Percentiles rank a stretch among this genome's conserved stretches.
These are phyloP conservation scores for Metopia argyrocephala DNA, from an alignment of 2,888 invertebrate species.

Conservation along the genomic window DNA sequence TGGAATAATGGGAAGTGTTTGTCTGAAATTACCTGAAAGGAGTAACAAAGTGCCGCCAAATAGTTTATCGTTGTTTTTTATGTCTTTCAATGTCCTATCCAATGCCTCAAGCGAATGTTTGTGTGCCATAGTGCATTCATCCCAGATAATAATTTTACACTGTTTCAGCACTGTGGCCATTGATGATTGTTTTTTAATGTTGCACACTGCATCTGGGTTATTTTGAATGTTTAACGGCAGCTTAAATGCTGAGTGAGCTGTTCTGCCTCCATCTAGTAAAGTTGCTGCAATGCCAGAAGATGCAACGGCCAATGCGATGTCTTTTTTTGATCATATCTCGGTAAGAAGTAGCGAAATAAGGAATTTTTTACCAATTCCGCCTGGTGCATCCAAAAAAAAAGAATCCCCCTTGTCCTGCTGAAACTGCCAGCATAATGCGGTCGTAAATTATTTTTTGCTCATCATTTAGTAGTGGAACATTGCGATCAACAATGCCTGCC, in stretches of 20 bases:
- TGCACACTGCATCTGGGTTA: conserved; percentile 68
- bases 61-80: conserved; percentile 66
- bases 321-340: background rate
- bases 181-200: conserved; percentile 27
- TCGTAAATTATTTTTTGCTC: background rate
- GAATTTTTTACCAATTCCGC: too few relatives aligned
- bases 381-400: too few relatives aligned
- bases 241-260: conserved; percentile 35
- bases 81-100: too few relatives aligned
- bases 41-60: conserved; percentile 71
- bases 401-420: background rate
- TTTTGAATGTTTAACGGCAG: conserved; percentile 66
- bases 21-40: conserved; percentile 65
- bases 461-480: background rate
- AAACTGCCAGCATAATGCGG: background rate
- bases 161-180: background rate
- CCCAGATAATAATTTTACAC: conserved; percentile 39
- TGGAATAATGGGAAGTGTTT: conserved; percentile 50
- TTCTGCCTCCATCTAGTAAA: conserved; percentile 1
- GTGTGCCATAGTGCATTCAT: conserved; percentile 45
- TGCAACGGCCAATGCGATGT: conserved; percentile 30
- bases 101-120: conserved; percentile 16
- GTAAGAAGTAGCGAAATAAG: background rate
- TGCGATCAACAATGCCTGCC: background rate
- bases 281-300: conserved; percentile 28